These are phyloP conservation scores for Megalopta genalis DNA, from an alignment of 1,140 invertebrate species.

Conservation along the genomic window DNA sequence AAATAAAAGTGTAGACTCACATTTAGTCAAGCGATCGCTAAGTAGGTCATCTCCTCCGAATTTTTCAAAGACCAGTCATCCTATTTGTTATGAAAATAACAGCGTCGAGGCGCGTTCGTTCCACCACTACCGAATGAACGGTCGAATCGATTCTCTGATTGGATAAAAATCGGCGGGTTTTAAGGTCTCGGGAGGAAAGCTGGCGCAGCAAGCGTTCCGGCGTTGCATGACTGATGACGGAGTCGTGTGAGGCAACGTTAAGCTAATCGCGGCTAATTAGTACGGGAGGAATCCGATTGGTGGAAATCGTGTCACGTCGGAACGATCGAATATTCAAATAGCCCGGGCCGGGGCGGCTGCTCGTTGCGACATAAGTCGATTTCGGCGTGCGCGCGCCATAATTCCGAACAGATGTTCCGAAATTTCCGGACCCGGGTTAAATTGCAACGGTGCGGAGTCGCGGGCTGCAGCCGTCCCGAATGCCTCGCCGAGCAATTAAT, in stretches of 20 bases:
- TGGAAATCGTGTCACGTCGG: neutral
- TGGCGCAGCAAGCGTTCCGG: neutral
- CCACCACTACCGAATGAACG: too few relatives aligned
- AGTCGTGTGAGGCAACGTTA: slow-evolving; percentile 51
- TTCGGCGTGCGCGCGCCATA: neutral
- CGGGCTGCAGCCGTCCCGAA: neutral
- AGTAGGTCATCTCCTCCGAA: too few relatives aligned
- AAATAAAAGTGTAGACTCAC: too few relatives aligned
- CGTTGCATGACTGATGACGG: slow-evolving; percentile 62
- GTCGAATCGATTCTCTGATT: too few relatives aligned
- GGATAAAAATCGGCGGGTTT: too few relatives aligned
- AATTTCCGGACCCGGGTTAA: neutral
- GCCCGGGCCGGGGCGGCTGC: neutral
- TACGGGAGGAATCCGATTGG: slow-evolving; percentile 43
- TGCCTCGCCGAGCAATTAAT: neutral
- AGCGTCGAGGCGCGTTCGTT: too few relatives aligned
- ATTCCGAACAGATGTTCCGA: slow-evolving; percentile 23
- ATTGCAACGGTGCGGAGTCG: neutral
- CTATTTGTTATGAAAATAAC: too few relatives aligned
- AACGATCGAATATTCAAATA: slow-evolving; percentile 32
- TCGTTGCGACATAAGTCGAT: slow-evolving; percentile 15
- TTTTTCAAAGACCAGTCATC: too few relatives aligned
- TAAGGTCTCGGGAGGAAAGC: too few relatives aligned
- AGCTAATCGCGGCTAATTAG: slow-evolving; percentile 69
- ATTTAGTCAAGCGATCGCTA: too few relatives aligned